Evolutionary conservation across 1,140 invertebrate species (phyloP), one percentile per base, ranked within the genome.

Genomic region (Lordiphosa stackelbergi): DNA sequence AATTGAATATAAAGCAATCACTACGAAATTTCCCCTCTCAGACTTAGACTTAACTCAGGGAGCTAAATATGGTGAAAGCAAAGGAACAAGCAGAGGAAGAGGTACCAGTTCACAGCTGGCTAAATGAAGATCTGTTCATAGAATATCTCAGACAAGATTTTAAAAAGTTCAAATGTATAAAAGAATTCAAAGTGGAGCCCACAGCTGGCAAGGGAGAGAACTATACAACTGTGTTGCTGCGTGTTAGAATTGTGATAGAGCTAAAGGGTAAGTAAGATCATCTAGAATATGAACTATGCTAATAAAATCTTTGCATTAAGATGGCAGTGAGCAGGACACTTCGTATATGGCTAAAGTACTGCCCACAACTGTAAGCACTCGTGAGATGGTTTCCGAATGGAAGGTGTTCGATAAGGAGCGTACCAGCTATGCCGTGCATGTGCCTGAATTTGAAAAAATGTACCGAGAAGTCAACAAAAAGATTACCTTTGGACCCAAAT

Each of bases 341-440:
- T 78, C 78, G 1, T 85, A 75, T 11, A 73, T 85, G 47, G 58
- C 64, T 0, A 86, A 86, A 24, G n/a, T 74, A 0, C 24, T 83
- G 37, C 84, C 85, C 0, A 62, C 48, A 24, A 48, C 31, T 3
- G 7, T 36, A 0, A 45, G 35, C 16, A 58, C 52, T 5, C 66
- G 66, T 1, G 47, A 55, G 11, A 63, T 83, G 53, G 62, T 86
- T 3, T 9, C 46, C 8, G 62, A 55, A 11, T 85, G 85, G 73
- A 63, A 74, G 38, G 42, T 86, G 4, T 86, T 86, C 9, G 57
- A 63, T 7, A 86, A 86, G 49, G 85, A 86, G 52, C 53, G 49
- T 6, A 64, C 48, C 12, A 57, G 60, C n/a, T 86, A 86, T 35
- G 43, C 22, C 9, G 51, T 64, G 7, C 77, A 71, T 40, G 19